Base-by-base conservation (phyloP, 2,797 vertebrate species). In the Bufotes viridis region DNA sequence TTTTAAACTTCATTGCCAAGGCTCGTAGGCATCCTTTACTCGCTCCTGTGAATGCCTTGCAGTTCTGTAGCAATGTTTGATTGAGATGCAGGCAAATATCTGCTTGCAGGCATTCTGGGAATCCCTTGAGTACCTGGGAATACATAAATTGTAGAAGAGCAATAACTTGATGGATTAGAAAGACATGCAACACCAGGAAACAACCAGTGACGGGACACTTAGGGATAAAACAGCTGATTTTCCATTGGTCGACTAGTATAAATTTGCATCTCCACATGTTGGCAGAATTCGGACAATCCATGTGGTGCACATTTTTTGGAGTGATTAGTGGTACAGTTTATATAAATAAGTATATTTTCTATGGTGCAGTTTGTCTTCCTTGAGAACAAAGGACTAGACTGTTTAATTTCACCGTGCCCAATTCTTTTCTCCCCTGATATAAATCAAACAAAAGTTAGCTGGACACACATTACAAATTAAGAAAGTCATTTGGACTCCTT, bases 81-180 rank as follows among this genome's bases (percentile, higher is more conserved):
- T 99, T 99, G 91, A 99, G 98, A 90, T 99, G 98, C 79, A 99
- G 97, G 92, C 98, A 99, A 92, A 99, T 99, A 91, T 99, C 98
- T 89, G 98, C 98, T 95, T 99, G 98, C 92, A 99, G 96, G 94
- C 98, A 99, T 94, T 99, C 98, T 90, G 98, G 98, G 92, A 99
- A 99, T 70, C 98, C 98, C 96, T 99, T 99, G 91, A 99, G 94
- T 90, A 99, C 98, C 98, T 99, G 91, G 18, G 92, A 78, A 90
- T 85, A 94, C 94, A 91, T 13, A 70, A 67, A 87, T 86, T 24
- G 42, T 65, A 90, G 34, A 91, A 79, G 13, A 78, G 81, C 79
- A 83, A 94, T n/a, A 85, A 88, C 93, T 93, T 94, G 85, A 94
- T 90, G 49, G 70, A 5, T 78, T 55, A 55, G 34, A 78, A 53